Evolutionary conservation across 2,113 vertebrate species (phyloP).

Genomic region (Tylochromis polylepis): DNA sequence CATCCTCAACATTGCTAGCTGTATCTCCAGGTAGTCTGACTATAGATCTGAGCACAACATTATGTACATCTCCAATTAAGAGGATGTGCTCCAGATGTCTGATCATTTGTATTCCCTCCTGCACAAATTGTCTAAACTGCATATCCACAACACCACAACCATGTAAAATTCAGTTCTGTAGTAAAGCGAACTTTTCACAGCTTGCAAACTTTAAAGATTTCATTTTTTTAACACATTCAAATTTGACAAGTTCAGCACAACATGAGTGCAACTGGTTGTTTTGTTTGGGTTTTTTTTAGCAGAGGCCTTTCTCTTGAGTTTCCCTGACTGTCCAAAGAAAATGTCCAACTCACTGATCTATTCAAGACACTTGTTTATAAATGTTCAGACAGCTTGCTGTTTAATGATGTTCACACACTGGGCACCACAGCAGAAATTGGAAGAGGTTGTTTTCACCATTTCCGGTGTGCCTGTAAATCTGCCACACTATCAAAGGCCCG

Average conservation of each 20-base stretch:
- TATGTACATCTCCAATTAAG: background rate
- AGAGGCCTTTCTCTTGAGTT: background rate
- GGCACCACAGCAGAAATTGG: background rate
- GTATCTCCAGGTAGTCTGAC: background rate
- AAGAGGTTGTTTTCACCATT: background rate
- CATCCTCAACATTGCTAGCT: background rate
- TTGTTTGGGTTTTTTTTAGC: background rate
- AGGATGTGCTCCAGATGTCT: background rate
- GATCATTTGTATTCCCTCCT: background rate
- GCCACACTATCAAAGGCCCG: background rate
- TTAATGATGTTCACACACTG: background rate
- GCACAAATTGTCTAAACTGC: background rate
- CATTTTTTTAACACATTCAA: background rate
- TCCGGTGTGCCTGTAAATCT: background rate
- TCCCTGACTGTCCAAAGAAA: background rate
- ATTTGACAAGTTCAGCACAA: background rate
- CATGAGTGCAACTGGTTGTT: background rate
- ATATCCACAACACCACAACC: background rate
- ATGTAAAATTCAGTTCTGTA: background rate
- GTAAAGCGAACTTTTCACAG: background rate
- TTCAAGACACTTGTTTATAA: background rate
- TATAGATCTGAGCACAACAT: background rate
- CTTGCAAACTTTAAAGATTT: background rate
- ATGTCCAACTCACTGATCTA: background rate
- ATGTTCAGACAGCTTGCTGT: background rate